A percentile compares a stretch with the other conserved stretches of the same genome.
These are phyloP conservation scores for Agrilus cyanescens DNA, from an alignment of 2,888 invertebrate species.

Conservation along the genomic window DNA sequence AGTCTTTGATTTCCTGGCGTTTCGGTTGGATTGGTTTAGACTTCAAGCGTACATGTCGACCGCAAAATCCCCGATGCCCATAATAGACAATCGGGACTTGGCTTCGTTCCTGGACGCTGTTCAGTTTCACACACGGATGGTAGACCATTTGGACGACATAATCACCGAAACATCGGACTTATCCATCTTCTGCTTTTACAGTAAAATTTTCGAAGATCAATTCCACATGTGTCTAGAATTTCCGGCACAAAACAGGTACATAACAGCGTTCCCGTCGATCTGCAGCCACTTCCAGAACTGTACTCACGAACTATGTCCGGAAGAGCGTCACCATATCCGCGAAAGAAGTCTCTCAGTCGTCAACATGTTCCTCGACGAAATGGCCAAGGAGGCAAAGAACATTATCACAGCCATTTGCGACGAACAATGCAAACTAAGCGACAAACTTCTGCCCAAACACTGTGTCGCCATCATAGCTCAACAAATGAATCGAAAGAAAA, in stretches of 20 bases:
- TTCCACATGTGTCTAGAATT: constrained; percentile 98
- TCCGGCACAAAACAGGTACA: constrained; percentile 95
- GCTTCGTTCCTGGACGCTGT: constrained; percentile 90
- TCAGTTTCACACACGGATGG: constrained; percentile 95
- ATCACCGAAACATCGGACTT: constrained; percentile 94
- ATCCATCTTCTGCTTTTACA: constrained; percentile 96
- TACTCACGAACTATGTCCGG: constrained; percentile 96
- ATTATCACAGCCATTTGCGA: constrained; percentile 98
- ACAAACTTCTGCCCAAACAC: constrained; percentile 89
- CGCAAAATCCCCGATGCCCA: constrained; percentile 62
- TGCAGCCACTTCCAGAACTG: constrained; percentile 97
- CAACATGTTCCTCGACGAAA: constrained; percentile 95
- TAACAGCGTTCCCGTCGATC: constrained; percentile 93
- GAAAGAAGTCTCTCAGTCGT: constrained; percentile 92
- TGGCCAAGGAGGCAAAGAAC: constrained; percentile 97
- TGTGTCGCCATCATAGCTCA: constrained; percentile 86
- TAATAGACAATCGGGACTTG: constrained; percentile 75
- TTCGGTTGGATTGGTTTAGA: constrained; percentile 94
- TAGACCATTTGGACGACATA: constrained; percentile 94
- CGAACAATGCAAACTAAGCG: constrained; percentile 94
- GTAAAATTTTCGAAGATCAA: constrained; percentile 92
- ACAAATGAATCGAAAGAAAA: constrained; percentile 79
- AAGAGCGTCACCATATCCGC: constrained; percentile 93
- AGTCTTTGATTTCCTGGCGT: constrained; percentile 88
- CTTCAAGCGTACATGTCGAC: constrained; percentile 89